A percentile compares a stretch with the other conserved stretches of the same genome.
Evolutionary conservation across 2,797 vertebrate species (phyloP).

Genomic region (Euthynnus affinis): DNA sequence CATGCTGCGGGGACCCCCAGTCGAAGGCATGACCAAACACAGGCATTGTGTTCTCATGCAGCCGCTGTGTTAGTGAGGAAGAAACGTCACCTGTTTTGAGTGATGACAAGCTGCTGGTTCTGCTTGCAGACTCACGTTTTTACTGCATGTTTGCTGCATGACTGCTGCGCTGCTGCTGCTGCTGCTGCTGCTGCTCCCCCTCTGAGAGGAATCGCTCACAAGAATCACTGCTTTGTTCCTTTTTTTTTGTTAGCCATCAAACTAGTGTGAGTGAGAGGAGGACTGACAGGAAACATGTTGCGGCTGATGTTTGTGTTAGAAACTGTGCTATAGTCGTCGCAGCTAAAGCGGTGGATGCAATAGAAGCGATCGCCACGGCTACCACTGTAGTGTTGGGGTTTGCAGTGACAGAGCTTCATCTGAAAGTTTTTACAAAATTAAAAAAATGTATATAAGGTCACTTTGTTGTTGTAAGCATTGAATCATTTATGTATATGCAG

Average conservation of each 20-base stretch:
- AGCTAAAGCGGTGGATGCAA: neutral
- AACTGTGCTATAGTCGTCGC: neutral
- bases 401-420: neutral
- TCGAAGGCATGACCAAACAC: slow-evolving; percentile 63
- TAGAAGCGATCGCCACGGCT: neutral
- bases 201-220: neutral
- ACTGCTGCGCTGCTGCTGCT: neutral
- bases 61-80: slow-evolving; percentile 51
- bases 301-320: neutral
- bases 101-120: slow-evolving; percentile 45
- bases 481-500: neutral
- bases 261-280: neutral
- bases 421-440: neutral
- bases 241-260: slow-evolving; percentile 1
- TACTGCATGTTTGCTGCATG: slow-evolving; percentile 42
- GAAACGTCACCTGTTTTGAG: slow-evolving; percentile 55
- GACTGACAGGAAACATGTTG: neutral
- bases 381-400: neutral
- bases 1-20: slow-evolving; percentile 65
- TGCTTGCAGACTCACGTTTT: slow-evolving; percentile 30
- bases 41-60: slow-evolving; percentile 46
- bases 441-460: too few species aligned
- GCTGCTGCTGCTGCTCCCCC: neutral
- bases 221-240: slow-evolving; percentile 11
- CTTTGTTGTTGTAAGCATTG: too few species aligned